Evolutionary conservation across 2,113 vertebrate genomes (phyloP).

Genomic region (Buteo buteo): DNA sequence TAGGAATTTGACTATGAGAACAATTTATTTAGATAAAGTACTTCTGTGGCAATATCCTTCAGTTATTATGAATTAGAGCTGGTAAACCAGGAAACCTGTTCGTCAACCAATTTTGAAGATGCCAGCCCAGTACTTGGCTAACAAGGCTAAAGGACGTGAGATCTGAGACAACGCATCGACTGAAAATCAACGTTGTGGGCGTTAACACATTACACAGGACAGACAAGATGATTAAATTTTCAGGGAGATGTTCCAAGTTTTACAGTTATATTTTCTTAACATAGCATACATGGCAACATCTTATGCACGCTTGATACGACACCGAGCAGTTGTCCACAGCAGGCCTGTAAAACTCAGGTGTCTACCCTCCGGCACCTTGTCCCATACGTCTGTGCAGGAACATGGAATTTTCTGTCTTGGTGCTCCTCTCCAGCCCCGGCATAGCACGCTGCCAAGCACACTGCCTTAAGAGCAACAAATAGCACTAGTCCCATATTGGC

Average conservation of each 20-base stretch:
- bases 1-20: background rate
- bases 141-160: background rate
- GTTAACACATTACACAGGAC: background rate
- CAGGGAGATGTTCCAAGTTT: background rate
- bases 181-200: background rate
- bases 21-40: background rate
- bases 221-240: background rate
- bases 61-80: background rate
- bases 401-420: background rate
- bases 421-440: background rate
- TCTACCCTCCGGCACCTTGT: background rate
- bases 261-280: background rate
- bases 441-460: background rate
- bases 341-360: background rate
- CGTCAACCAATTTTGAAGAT: background rate
- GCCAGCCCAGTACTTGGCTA: background rate
- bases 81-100: background rate
- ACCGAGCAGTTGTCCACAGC: background rate
- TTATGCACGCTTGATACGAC: rapidly evolving
- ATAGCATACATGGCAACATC: background rate
- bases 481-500: background rate
- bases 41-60: background rate
- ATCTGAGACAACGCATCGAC: background rate
- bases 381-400: background rate
- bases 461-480: background rate